Evolutionary conservation across 2,113 vertebrate species (phyloP), one percentile per base, ranked within the genome.

Genomic region (Boulengerochromis microlepis): DNA sequence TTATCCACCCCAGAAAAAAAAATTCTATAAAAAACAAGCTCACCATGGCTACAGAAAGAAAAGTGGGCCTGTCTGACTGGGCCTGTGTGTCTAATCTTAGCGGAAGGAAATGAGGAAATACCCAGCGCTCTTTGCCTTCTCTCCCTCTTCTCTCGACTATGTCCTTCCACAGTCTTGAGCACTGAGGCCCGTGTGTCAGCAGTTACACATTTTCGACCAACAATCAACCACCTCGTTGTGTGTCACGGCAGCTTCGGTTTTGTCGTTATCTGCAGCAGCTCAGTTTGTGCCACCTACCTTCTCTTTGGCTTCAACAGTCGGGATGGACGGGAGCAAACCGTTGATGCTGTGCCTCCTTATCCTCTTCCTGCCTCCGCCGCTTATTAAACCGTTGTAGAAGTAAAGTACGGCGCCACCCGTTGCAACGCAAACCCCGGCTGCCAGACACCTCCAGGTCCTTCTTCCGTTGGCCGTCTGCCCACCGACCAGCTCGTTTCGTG

Each of bases 261-360:
- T 31, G 26, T 31, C 18, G 26, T 78, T 78, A 52, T n/a, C 26
- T 31, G 45, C 40, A 50, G 74, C 45, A 4, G 24, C 38, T 29
- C 47, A 8, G 4, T 22, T n/a, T 18, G 4, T 8, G 10, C 19
- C 24, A 82, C 91, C 76, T 95, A 97, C 96, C 96, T 95, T 95
- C 57, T 97, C 96, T 81, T 96, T 97, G 18, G 97, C 97, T 61
- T 91, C 85, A 6, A 97, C 95, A 1, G 92, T 93, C 11, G 95
- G 95, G 40, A 97, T 88, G 50, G 90, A 93, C 31, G 94, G 90
- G 7, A 95, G 85, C 82, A 95, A 31, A 13, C 83, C 86, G 84
- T 11, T 83, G 93, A 93, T 89, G 88, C 89, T 80, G 86, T 8
- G 59, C 12, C 83, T 85, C 84, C 53, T 86, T 87, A 90, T 94